These are phyloP conservation scores for Bagarius yarrelli DNA, from an alignment of 2,113 vertebrate species.

Conservation along the genomic window DNA sequence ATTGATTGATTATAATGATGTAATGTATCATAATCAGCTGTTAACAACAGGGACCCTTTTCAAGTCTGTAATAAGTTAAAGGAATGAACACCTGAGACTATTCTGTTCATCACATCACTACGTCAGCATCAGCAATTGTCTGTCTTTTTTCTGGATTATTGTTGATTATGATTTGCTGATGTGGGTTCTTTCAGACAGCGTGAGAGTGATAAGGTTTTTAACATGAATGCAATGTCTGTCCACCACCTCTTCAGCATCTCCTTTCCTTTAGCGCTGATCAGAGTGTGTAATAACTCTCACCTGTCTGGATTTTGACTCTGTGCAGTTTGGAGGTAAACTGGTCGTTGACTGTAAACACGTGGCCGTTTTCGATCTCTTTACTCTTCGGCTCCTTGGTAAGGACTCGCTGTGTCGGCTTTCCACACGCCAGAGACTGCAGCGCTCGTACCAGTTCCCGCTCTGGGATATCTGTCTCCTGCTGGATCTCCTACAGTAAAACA, in stretches of 20 bases:
- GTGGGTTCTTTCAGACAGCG: neutral
- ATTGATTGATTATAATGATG: too few relatives aligned
- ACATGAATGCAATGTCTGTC: neutral
- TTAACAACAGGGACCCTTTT: neutral
- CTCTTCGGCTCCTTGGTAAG: slow-evolving; percentile 97
- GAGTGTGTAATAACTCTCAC: slow-evolving; percentile 62
- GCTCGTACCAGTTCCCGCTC: slow-evolving; percentile 93
- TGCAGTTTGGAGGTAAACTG: slow-evolving; percentile 98
- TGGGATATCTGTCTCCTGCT: slow-evolving; percentile 96
- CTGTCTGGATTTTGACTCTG: slow-evolving; percentile 99
- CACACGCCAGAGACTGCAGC: slow-evolving; percentile 92
- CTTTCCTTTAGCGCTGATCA: slow-evolving; percentile 1
- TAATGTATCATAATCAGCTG: neutral
- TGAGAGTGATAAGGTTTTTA: neutral
- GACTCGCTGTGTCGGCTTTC: slow-evolving; percentile 93
- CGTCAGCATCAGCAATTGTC: neutral
- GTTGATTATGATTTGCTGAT: neutral
- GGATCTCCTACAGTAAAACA: slow-evolving; percentile 83
- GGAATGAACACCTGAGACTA: neutral
- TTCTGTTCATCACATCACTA: neutral
- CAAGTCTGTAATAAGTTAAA: neutral
- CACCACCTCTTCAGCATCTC: neutral
- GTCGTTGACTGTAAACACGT: slow-evolving; percentile 97
- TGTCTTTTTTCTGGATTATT: neutral
- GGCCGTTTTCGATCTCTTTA: slow-evolving; percentile 96